A percentile compares a stretch with the other conserved stretches of the same genome.
Conservation (phyloP, 2,113 vertebrate species). For the Burhinus bistriatus region DNA sequence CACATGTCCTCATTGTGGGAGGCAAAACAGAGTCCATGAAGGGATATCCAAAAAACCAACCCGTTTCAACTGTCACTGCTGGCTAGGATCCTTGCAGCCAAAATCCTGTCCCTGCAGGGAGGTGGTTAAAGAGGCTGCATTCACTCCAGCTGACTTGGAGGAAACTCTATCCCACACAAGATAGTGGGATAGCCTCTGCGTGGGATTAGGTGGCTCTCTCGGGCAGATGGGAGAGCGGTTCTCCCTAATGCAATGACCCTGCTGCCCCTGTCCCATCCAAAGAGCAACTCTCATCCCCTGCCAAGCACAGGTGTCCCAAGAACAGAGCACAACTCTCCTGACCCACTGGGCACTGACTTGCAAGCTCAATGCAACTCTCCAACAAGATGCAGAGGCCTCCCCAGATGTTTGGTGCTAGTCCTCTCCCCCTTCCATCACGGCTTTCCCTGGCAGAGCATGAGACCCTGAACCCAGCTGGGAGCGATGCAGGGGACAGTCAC, state of each 20-base stretch:
- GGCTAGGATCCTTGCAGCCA: neutral
- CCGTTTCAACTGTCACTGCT: neutral
- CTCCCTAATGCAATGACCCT: neutral
- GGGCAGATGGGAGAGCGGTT: neutral
- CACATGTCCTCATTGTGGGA: neutral
- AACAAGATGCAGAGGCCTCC: neutral
- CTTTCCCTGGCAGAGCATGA: neutral
- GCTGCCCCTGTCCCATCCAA: neutral
- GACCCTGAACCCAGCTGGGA: neutral
- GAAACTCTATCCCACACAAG: neutral
- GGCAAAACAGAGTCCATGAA: neutral
- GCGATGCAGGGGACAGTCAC: neutral
- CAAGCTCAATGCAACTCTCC: neutral
- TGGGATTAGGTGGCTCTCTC: neutral
- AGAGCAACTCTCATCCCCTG: neutral
- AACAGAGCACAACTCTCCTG: neutral
- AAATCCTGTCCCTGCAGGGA: neutral
- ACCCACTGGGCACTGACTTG: neutral
- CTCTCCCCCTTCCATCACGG: neutral
- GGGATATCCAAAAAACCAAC: neutral
- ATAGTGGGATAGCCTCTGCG: neutral
- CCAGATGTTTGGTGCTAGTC: neutral
- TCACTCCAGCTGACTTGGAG: neutral
- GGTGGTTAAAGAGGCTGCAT: neutral
- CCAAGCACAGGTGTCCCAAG: neutral